Evolutionary conservation across 2,797 vertebrate species (phyloP), one percentile per base, ranked within the genome.

Genomic region (Pseudotriccus pelzelni): DNA sequence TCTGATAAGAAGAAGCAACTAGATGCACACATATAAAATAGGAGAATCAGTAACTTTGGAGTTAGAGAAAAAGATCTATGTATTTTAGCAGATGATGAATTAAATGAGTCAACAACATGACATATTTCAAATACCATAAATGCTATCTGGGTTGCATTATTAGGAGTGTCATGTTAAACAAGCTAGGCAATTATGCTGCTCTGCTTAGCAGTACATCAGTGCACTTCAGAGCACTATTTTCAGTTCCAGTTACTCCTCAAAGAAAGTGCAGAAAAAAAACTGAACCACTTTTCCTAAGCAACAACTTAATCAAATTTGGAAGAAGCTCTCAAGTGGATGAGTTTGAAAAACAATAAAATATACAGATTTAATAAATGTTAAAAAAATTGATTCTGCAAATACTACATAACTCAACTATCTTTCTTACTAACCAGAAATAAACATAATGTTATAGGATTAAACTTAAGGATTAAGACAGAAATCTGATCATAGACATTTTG

Each of bases 61-160:
- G 76, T 62, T 53, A 86, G 25, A 87, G 49, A 68, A 63, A 86
- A 95, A 53, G 20, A 85, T 80, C 64, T 84, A 81, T 32, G 46
- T 85, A 55, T 49, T 96, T 96, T 84, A 95, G 76, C 24, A 84
- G 87, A 78, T 93, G 95, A 96, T 95, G 66, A 96, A 97, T 94
- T 89, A 96, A 97, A 94, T 94, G 87, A 96, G 89, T 96, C 90
- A 96, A 96, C 66, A 95, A 81, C 82, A 93, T 89, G 93, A 94
- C 87, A 94, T 81, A 90, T 96, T 95, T 96, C 84, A 96, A 96
- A 95, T 83, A 84, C 50, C 4, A 41, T 87, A 93, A 94, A 92
- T 85, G 53, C 39, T 94, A 81, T 96, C 84, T 96, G 50, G 39
- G 78, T 84, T 84, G 52, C 93, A 91, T 93, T 96, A 96, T 94